Base-by-base conservation (phyloP, 2,113 vertebrate species). In the Pantherophis guttatus region DNA sequence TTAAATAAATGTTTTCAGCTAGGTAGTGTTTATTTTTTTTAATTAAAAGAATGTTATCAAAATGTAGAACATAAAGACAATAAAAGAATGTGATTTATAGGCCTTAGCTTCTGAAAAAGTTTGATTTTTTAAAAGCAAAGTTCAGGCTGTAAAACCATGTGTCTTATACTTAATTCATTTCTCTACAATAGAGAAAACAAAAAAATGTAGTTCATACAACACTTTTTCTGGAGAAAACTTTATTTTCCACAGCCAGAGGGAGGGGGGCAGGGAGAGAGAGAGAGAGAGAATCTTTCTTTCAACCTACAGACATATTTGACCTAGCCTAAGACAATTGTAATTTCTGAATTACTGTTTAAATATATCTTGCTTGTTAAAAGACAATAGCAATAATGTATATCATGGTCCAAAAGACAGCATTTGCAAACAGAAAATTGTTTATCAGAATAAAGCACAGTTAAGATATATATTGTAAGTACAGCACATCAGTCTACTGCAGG, bases 91-190 rank as follows among this genome's bases (percentile, higher is more conserved):
- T 17, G 88, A 93, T 33, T 93, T 89, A 95, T 94, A 94, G 91
- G 93, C 93, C 89, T 89, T 21, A 44, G 88, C 50, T 59, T 81
- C 10, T 92, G 90, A 90, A 81, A 90, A 93, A 85, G 5, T 8
- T 81, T 44, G 21, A 15, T 23, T 21, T 48, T 54, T 52, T 65
- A 55, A 26, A 29, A 62, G 4, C 19, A 26, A 24, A 33, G 26
- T n/a, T n/a, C 23, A 52, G 88, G 5, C 48, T 44, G 3, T 12
- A 86, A 59, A 86, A 62, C 39, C 29, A 90, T n/a, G 0, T 59
- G 29, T 26, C 8, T 65, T 48, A 90, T 48, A 8, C n/a, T 54
- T 81, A 81, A 44, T 81, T 81, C 33, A 44, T n/a, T n/a, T 55
- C n/a, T n/a, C 10, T 89, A 39, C 59, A 86, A 90, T 85, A 86